Evolutionary conservation across 2,888 invertebrate species (phyloP), one percentile per base, ranked within the genome.

Genomic region (Neoaliturus tenellus): DNA sequence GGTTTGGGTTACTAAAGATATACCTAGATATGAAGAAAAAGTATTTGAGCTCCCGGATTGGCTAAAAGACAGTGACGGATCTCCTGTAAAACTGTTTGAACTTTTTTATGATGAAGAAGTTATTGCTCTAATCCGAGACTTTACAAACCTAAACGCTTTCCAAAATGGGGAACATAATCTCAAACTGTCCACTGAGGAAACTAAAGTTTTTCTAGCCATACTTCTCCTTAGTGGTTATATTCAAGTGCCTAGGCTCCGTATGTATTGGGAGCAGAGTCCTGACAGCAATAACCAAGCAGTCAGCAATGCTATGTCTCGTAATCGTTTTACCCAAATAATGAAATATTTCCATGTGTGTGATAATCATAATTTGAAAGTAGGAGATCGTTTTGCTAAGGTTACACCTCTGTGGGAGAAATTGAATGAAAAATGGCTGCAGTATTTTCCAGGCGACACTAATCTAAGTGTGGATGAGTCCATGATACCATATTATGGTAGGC

Each of bases 341-440:
- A 78, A 62, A 78, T 83, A 69, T 28, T 48, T 83, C 39, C 83
- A 78, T 41, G 75, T 80, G 1, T 83, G 83, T 80, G 83, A 83
- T 48, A 83, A 83, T 35, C 23, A 55, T 23, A 80, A 80, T 20
- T 23, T 78, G 25, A 44, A 5, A 44, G 39, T 73, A 51, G 51
- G 81, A 41, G 85, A 86, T 82, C 84, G 83, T 69, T 87, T 85
- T 85, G 83, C 85, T 14, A 78, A 78, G 44, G n/a, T 78, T 25
- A 51, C 23, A 1, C 78, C 78, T 17, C 82, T 87, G 39, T 85
- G 86, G 44, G 78, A 51, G 31, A 69, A 83, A 55, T 41, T 86
- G 44, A 84, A 84, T 75, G 81, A 81, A 31, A 84, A 83, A 55
- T 87, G 78, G 78, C 23, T 78, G 23, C 35, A 48, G 3, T 78